Conservation (phyloP, 2,113 vertebrate genomes). For the Sylvietta virens region DNA sequence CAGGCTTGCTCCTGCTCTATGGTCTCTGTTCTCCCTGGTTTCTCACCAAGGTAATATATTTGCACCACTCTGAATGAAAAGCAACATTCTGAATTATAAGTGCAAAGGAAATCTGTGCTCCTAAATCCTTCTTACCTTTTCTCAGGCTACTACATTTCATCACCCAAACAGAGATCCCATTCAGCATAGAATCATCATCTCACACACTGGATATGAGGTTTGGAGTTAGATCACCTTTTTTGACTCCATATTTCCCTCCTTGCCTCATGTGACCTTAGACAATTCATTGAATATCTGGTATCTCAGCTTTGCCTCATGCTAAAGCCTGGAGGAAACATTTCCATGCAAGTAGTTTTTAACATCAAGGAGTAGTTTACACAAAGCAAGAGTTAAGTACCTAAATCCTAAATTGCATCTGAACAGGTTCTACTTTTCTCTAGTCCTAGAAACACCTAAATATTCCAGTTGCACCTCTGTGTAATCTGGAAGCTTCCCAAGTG, state of each 20-base stretch:
- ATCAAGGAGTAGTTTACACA: neutral
- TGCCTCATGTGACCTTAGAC: neutral
- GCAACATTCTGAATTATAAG: constrained; percentile 19
- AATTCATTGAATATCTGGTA: neutral
- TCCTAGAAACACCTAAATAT: neutral
- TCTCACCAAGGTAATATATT: constrained; percentile 30
- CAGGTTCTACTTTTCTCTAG: neutral
- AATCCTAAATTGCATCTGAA: neutral
- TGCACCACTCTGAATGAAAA: constrained; percentile 17
- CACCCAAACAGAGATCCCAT: neutral
- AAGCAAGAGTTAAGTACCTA: neutral
- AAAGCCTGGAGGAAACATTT: neutral
- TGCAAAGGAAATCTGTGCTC: constrained; percentile 30
- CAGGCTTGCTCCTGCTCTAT: neutral
- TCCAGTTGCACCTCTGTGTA: neutral
- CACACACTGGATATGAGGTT: neutral
- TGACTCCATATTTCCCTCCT: neutral
- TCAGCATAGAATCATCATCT: neutral
- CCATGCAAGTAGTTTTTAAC: neutral
- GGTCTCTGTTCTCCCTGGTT: constrained; percentile 4
- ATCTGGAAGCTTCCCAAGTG: neutral
- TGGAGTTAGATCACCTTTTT: neutral
- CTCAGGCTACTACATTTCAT: neutral
- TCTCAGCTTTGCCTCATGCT: neutral
- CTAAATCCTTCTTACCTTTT: neutral